These are phyloP conservation scores for Anas capensis DNA, from an alignment of 2,797 vertebrate genomes.

Conservation along the genomic window DNA sequence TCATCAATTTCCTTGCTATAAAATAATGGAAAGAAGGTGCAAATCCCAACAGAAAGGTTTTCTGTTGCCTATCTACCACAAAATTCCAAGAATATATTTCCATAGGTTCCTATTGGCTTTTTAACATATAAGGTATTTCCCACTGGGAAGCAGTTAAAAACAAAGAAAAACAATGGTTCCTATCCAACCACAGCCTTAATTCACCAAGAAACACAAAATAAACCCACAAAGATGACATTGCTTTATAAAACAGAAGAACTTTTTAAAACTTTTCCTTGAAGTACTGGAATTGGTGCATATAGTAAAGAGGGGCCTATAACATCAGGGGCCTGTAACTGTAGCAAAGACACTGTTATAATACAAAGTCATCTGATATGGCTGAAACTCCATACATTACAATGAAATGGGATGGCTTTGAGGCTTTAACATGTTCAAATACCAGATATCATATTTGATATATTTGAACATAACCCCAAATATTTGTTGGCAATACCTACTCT, in stretches of 20 bases:
- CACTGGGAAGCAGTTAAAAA: constrained; percentile 35
- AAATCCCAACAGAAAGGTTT: constrained; percentile 13
- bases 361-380: neutral
- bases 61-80: neutral
- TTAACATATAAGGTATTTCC: constrained; percentile 17
- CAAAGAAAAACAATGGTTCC: neutral
- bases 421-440: neutral
- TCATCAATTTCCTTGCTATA: constrained; percentile 37
- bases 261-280: neutral
- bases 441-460: neutral
- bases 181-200: neutral
- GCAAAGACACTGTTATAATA: neutral
- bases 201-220: constrained; percentile 52
- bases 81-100: constrained; percentile 42
- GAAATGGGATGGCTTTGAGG: neutral
- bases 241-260: neutral
- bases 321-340: neutral
- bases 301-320: neutral
- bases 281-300: neutral
- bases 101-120: constrained; percentile 33
- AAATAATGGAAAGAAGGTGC: constrained; percentile 53
- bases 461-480: neutral
- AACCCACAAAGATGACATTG: constrained; percentile 10
- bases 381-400: neutral
- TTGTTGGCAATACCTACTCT: neutral